Conservation (phyloP, 1,140 invertebrate species). For the Drosophila guanche region DNA sequence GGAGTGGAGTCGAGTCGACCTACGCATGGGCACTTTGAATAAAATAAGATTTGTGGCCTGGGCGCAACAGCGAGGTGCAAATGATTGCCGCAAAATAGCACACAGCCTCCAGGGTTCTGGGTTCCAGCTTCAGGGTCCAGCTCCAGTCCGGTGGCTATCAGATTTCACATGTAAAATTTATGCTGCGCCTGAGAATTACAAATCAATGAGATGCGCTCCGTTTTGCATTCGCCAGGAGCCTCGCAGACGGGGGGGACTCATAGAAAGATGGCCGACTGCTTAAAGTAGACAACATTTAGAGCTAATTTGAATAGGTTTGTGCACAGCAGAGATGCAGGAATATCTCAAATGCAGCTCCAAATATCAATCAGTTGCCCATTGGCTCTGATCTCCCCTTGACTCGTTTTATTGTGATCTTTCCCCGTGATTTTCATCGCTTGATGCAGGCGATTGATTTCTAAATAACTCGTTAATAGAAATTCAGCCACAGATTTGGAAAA, state of each 20-base stretch:
- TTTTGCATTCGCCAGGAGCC: conserved; percentile 40
- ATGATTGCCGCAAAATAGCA: conserved; percentile 61
- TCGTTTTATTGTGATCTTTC: not conserved
- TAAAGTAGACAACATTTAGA: conserved; percentile 49
- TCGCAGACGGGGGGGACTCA: conserved; percentile 10
- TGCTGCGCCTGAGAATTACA: conserved; percentile 72
- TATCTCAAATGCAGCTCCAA: not conserved
- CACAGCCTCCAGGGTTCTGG: not conserved
- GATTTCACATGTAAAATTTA: conserved; percentile 81
- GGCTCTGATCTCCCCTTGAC: not conserved
- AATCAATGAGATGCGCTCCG: conserved; percentile 74
- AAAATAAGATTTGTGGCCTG: conserved; percentile 76
- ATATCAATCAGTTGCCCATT: too few species aligned
- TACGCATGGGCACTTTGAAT: conserved; percentile 72
- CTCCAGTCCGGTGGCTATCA: conserved; percentile 54
- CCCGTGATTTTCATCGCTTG: conserved; percentile 31
- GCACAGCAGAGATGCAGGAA: not conserved
- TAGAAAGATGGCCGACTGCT: conserved; percentile 50
- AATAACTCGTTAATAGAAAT: conserved; percentile 64
- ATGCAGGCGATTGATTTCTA: conserved; percentile 47
- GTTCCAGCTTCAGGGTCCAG: conserved; percentile 8
- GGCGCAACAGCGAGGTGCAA: conserved; percentile 62
- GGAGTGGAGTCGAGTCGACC: conserved; percentile 56
- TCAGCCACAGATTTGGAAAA: conserved; percentile 21
- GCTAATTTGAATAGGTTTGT: conserved; percentile 56